Evolutionary conservation across 2,888 invertebrate genomes (phyloP).

Genomic region (Cecidostiba fungosa): DNA sequence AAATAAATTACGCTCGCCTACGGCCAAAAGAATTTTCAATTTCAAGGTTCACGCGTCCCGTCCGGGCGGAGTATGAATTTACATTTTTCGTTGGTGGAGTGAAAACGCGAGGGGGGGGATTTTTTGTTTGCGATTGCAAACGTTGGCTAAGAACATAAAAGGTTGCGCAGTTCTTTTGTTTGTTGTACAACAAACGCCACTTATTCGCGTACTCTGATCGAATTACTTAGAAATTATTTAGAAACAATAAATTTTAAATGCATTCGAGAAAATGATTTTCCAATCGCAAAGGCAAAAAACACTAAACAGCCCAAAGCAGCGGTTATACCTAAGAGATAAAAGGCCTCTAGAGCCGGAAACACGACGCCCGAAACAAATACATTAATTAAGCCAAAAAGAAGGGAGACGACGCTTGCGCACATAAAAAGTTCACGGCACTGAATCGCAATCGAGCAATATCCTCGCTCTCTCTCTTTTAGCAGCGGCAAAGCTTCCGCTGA

Average conservation of each 20-base stretch:
- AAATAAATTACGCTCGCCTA: constrained; percentile 29
- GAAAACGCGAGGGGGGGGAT: not conserved
- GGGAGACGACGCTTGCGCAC: too few relatives aligned
- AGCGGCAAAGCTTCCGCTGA: not conserved
- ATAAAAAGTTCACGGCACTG: not conserved
- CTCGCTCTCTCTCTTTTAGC: constrained; percentile 21
- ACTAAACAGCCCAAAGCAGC: too few relatives aligned
- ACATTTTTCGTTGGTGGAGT: not conserved
- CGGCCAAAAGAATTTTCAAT: constrained; percentile 43
- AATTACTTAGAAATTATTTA: too few relatives aligned
- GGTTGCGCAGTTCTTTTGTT: not conserved
- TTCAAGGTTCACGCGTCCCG: constrained; percentile 27
- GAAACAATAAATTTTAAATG: too few relatives aligned
- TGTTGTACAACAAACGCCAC: too few relatives aligned
- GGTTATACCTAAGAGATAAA: too few relatives aligned
- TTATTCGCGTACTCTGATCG: too few relatives aligned
- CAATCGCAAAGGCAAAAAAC: too few relatives aligned
- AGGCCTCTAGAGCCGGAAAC: too few relatives aligned
- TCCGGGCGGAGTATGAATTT: not conserved
- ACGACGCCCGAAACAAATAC: constrained; percentile 34
- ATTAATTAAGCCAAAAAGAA: constrained; percentile 30
- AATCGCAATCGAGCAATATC: constrained; percentile 47
- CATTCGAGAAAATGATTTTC: too few relatives aligned
- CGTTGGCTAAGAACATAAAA: too few relatives aligned
- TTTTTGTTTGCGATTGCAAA: not conserved